Percentiles rank a stretch among this genome's conserved stretches.
Conservation (phyloP, 2,888 invertebrate species). For the Vannuccia rotundouncinata region DNA sequence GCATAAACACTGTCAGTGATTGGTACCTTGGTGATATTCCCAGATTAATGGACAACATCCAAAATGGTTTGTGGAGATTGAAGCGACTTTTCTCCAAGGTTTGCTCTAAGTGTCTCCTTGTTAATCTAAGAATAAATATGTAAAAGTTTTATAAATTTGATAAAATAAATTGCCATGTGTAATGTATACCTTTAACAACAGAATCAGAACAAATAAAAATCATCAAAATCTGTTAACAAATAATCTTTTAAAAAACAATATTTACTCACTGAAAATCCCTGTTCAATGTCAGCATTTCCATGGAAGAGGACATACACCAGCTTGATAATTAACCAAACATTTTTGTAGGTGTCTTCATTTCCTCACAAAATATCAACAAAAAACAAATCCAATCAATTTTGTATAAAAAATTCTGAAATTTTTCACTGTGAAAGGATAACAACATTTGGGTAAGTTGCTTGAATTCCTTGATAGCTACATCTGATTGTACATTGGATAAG, state of each 20-base stretch:
- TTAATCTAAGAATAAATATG: neutral
- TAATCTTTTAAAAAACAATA: neutral
- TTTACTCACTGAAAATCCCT: conserved; percentile 2
- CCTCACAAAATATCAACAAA: neutral
- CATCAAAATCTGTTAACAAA: neutral
- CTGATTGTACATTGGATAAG: neutral
- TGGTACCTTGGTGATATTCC: neutral
- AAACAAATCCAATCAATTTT: conserved; percentile 1
- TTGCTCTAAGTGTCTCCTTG: conserved; percentile 15
- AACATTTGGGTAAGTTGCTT: neutral
- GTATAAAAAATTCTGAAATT: neutral
- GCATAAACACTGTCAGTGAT: neutral
- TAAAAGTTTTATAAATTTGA: neutral
- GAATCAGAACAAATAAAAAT: neutral
- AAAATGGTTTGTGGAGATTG: neutral
- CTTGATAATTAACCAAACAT: neutral
- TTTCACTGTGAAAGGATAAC: neutral
- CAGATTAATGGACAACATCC: neutral
- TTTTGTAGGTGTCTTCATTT: neutral
- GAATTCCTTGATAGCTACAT: neutral
- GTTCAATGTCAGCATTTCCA: neutral
- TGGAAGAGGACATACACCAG: neutral
- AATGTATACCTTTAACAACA: neutral
- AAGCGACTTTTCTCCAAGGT: neutral
- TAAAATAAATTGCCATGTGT: neutral